Conservation (phyloP, 2,888 invertebrate species). For the Hetaerina titia region DNA sequence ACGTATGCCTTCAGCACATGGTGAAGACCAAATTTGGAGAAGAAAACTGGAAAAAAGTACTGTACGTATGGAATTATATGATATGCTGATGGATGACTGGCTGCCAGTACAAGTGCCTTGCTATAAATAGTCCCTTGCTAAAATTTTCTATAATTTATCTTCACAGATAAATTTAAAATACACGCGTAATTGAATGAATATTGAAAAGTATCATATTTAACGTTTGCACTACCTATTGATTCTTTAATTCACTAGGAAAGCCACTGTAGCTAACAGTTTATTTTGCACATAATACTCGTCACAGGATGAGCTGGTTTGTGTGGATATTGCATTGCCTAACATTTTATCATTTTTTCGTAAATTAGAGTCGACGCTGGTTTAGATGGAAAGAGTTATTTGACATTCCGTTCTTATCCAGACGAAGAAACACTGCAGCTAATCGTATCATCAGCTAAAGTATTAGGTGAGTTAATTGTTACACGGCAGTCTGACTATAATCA, state of each 20-base stretch:
- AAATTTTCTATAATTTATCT: too few species aligned
- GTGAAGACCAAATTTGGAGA: slow-evolving; percentile 54
- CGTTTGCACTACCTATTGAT: too few species aligned
- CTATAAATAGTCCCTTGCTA: too few species aligned
- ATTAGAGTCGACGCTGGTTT: neutral
- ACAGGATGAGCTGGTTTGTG: too few species aligned
- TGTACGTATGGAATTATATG: slow-evolving; percentile 50
- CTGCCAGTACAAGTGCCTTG: neutral
- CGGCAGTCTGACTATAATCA: too few species aligned
- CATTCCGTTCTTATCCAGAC: slow-evolving; percentile 69
- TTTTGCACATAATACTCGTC: too few species aligned
- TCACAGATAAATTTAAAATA: too few species aligned
- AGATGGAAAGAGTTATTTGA: slow-evolving; percentile 67
- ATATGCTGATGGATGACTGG: neutral
- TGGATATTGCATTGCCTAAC: too few species aligned
- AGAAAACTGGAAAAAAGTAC: slow-evolving; percentile 62
- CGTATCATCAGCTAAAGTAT: slow-evolving; percentile 17
- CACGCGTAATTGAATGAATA: too few species aligned
- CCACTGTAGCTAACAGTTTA: too few species aligned
- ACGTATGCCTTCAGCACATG: slow-evolving; percentile 67
- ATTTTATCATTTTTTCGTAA: neutral
- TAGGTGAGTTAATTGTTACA: slow-evolving; percentile 25
- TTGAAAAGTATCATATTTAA: too few species aligned
- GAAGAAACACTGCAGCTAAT: slow-evolving; percentile 58
- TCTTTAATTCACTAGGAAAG: too few species aligned